phyloP scores from a whole-genome alignment of 2,797 vertebrate species.

The Anableps anableps region DNA sequence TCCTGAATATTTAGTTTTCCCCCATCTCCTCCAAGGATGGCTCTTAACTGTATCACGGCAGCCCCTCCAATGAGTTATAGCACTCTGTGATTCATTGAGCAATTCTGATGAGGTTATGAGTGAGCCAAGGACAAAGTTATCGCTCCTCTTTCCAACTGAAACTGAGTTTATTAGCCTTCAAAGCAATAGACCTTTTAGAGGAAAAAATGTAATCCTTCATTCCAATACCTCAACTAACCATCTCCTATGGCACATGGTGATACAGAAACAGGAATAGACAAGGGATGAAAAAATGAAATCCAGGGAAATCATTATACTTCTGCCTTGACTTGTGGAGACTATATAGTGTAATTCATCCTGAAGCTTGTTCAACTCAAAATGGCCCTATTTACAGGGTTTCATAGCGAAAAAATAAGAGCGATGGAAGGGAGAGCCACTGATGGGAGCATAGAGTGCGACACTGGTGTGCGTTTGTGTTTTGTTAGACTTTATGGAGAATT shows the following conservation, averaged over 20 bases:
- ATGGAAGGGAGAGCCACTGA: slow-evolving; percentile 22
- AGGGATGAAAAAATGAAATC: slow-evolving; percentile 46
- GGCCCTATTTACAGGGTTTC: slow-evolving; percentile 70
- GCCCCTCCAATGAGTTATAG: slow-evolving; percentile 71
- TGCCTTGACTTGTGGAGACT: slow-evolving; percentile 68
- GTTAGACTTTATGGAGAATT: slow-evolving; percentile 40
- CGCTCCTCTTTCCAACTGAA: slow-evolving; percentile 74
- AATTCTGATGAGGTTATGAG: slow-evolving; percentile 80
- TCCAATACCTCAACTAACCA: slow-evolving; percentile 41
- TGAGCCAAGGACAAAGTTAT: slow-evolving; percentile 80
- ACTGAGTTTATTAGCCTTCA: slow-evolving; percentile 77
- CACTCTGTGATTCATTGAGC: slow-evolving; percentile 74
- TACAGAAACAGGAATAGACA: slow-evolving; percentile 22
- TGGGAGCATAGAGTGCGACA: background rate
- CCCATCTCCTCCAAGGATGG: slow-evolving; percentile 58
- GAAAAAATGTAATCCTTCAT: slow-evolving; percentile 52
- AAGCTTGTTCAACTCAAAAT: slow-evolving; percentile 74
- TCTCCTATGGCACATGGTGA: slow-evolving; percentile 45
- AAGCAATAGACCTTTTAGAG: slow-evolving; percentile 49
- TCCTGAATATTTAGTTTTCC: slow-evolving; percentile 26
- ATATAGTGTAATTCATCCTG: slow-evolving; percentile 72
- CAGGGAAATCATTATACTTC: slow-evolving; percentile 67
- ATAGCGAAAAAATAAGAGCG: slow-evolving; percentile 53
- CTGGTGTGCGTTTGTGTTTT: slow-evolving; percentile 30
- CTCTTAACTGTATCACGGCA: slow-evolving; percentile 72